These are phyloP conservation scores for Etheostoma nigrum DNA, from an alignment of 2,797 vertebrate species.

Conservation along the genomic window DNA sequence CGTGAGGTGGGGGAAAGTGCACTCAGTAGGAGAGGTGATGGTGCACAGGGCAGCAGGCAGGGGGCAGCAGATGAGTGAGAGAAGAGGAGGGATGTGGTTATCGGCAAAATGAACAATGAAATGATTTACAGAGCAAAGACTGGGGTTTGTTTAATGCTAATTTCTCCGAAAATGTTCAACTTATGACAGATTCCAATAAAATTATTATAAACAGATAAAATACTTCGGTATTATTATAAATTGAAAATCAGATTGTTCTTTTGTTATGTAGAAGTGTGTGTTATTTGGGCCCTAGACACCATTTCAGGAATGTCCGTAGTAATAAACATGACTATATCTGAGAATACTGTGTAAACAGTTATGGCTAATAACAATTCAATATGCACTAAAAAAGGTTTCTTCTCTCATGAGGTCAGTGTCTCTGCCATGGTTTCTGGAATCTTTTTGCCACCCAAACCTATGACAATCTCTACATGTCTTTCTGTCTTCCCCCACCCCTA, in stretches of 20 bases:
- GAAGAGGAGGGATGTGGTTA: slow-evolving; percentile 18
- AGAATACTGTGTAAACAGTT: slow-evolving; percentile 1
- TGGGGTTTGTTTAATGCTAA: background rate
- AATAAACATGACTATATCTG: slow-evolving; percentile 7
- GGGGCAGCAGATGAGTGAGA: slow-evolving; percentile 61
- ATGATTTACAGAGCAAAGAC: slow-evolving; percentile 35
- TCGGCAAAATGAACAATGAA: slow-evolving; percentile 4
- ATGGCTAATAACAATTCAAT: slow-evolving; percentile 4
- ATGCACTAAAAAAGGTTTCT: slow-evolving; percentile 6
- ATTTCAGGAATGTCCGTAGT: background rate
- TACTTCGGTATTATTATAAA: background rate
- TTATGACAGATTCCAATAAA: slow-evolving; percentile 8
- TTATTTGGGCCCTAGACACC: background rate
- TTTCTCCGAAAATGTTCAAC: slow-evolving; percentile 3
- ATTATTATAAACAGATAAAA: background rate
- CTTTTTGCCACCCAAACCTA: slow-evolving; percentile 45
- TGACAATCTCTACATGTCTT: slow-evolving; percentile 36
- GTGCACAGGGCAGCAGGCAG: slow-evolving; percentile 74
- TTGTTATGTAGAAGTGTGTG: slow-evolving; percentile 1
- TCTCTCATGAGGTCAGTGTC: slow-evolving; percentile 1
- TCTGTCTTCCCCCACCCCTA: slow-evolving; percentile 35
- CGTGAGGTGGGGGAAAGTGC: slow-evolving; percentile 65
- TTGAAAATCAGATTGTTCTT: background rate
- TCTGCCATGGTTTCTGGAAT: slow-evolving; percentile 47
- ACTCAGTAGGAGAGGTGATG: slow-evolving; percentile 55